A percentile compares a stretch with the other conserved stretches of the same genome.
phyloP scores from a whole-genome alignment of 23 tunicate species.

The Oikopleura vanhoeffeni region DNA sequence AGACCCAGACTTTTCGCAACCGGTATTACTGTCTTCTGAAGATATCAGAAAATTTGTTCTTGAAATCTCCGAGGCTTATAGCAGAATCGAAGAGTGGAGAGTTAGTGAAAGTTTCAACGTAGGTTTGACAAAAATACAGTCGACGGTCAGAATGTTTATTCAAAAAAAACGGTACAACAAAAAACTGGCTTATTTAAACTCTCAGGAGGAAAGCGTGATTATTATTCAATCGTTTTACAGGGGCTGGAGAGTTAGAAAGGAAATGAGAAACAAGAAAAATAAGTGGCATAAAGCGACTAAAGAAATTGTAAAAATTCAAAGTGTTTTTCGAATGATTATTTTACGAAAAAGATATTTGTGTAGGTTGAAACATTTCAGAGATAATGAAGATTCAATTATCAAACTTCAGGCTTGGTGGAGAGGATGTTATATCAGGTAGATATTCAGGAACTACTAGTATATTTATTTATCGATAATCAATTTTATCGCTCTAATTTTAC shows the following conservation, averaged over 20 bases:
- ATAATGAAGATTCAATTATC: conserved; percentile 43
- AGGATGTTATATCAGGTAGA: not conserved
- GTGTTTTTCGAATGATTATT: conserved; percentile 46
- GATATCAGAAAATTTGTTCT: not conserved
- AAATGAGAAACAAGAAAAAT: not conserved
- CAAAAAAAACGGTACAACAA: conserved; percentile 45
- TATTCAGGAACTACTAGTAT: too few relatives aligned
- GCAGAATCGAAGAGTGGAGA: not conserved
- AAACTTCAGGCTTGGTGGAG: conserved; percentile 42
- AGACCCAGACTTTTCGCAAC: not conserved
- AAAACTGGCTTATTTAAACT: conserved; percentile 38
- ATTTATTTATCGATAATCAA: too few relatives aligned
- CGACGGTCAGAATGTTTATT: not conserved
- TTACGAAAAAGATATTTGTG: conserved; percentile 30
- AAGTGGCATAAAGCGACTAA: not conserved
- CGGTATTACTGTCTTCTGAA: not conserved
- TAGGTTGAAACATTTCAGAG: conserved; percentile 46
- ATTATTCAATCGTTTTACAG: not conserved
- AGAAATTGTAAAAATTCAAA: conserved; percentile 1
- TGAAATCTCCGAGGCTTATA: not conserved
- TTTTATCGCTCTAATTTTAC: too few relatives aligned
- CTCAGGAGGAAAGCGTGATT: conserved; percentile 32
- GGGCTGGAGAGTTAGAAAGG: not conserved
- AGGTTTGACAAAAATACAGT: not conserved
- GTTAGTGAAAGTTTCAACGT: not conserved